Conservation (phyloP, 2,888 invertebrate genomes). For the Zele albiditarsus region DNA sequence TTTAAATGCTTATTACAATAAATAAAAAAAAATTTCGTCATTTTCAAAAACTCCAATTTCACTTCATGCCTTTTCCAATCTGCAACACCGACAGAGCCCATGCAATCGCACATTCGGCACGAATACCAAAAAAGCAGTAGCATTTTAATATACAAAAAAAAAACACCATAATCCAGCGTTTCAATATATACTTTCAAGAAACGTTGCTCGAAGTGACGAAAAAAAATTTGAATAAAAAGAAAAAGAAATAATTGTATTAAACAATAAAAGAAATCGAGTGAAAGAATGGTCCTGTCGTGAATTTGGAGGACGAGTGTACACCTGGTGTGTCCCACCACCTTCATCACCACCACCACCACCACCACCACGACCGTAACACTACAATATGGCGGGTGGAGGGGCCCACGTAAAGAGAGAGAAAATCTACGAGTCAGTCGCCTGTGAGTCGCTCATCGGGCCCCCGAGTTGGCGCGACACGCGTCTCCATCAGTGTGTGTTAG, state of each 20-base stretch:
- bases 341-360: not conserved
- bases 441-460: slow-evolving; percentile 69
- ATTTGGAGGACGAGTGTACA: slow-evolving; percentile 19
- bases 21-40: too few relatives aligned
- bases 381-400: slow-evolving; percentile 50
- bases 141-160: not conserved
- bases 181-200: not conserved
- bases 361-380: slow-evolving; percentile 14
- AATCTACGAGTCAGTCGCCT: slow-evolving; percentile 60
- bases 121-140: not conserved
- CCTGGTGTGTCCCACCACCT: slow-evolving; percentile 25
- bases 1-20: too few relatives aligned
- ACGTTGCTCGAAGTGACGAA: not conserved
- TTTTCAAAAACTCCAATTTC: too few relatives aligned
- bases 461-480: slow-evolving; percentile 62
- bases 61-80: not conserved
- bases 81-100: not conserved
- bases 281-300: slow-evolving; percentile 4
- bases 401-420: slow-evolving; percentile 44
- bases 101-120: not conserved
- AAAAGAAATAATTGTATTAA: not conserved
- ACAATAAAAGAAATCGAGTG: slow-evolving; percentile 1
- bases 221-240: not conserved
- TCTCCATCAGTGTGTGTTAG: slow-evolving; percentile 34
- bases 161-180: too few relatives aligned